These are phyloP conservation scores for Halcyon badia DNA, from an alignment of 2,797 vertebrate genomes.

Conservation along the genomic window DNA sequence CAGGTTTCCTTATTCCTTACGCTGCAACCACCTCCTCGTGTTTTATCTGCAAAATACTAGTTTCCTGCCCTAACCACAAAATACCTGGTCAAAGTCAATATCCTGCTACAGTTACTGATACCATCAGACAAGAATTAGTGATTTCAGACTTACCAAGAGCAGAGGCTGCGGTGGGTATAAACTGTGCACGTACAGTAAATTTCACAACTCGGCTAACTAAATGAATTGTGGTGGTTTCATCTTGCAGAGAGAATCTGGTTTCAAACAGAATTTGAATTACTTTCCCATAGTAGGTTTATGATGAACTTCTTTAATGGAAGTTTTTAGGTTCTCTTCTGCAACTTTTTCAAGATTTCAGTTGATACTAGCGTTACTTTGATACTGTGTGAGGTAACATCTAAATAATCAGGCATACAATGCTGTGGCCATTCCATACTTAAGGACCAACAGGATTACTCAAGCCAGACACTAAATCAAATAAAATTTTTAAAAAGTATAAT, in stretches of 20 bases:
- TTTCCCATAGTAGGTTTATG: not conserved
- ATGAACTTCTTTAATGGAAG: not conserved
- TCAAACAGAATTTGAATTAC: not conserved
- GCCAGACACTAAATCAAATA: not conserved
- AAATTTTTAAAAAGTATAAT: not conserved
- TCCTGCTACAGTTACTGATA: not conserved
- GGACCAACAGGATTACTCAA: not conserved
- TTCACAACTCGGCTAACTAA: slow-evolving; percentile 2
- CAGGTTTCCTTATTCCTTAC: not conserved
- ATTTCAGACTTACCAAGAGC: not conserved
- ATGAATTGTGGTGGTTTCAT: not conserved
- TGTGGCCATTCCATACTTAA: rapidly evolving
- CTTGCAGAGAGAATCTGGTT: not conserved
- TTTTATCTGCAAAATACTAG: not conserved
- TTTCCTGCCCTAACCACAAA: not conserved
- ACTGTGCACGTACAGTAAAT: not conserved
- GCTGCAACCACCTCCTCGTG: not conserved
- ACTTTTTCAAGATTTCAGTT: not conserved
- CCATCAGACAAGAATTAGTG: not conserved
- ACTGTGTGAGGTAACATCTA: not conserved
- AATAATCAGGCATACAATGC: not conserved
- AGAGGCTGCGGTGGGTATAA: not conserved
- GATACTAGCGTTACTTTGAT: not conserved
- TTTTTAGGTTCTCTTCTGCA: not conserved
- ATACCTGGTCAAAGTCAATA: not conserved